These are phyloP conservation scores for Psammodynastes pulverulentus DNA, from an alignment of 2,113 vertebrate species.

Conservation along the genomic window DNA sequence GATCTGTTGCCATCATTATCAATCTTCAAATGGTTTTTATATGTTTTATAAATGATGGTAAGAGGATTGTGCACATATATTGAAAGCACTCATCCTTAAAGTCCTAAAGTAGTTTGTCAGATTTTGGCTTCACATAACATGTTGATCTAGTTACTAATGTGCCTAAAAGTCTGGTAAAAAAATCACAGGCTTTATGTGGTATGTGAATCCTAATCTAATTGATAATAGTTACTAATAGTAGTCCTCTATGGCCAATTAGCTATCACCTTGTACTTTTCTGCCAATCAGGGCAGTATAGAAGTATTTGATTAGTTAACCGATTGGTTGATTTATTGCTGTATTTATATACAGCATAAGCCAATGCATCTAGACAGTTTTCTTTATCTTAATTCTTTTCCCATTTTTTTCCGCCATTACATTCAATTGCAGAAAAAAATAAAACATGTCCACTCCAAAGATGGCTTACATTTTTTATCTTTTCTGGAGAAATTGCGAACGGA, in stretches of 20 bases:
- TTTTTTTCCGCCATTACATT: neutral
- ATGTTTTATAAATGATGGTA: neutral
- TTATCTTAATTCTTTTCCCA: neutral
- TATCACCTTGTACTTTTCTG: neutral
- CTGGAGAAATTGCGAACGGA: neutral
- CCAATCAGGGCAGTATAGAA: neutral
- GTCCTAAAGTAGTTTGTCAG: neutral
- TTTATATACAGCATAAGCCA: neutral
- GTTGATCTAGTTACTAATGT: neutral
- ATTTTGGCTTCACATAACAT: neutral
- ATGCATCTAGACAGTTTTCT: neutral
- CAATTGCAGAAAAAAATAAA: neutral
- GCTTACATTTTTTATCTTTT: neutral
- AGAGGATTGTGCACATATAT: neutral
- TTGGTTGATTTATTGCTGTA: neutral
- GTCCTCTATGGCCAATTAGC: neutral
- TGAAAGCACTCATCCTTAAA: neutral
- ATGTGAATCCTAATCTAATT: neutral
- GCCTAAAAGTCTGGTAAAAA: neutral
- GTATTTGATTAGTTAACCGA: neutral
- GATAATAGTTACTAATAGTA: neutral
- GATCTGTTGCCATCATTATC: slow-evolving; percentile 61
- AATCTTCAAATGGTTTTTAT: slow-evolving; percentile 44
- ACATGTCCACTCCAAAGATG: neutral
- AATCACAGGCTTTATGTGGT: neutral